These are phyloP conservation scores for Rhea pennata DNA, from an alignment of 2,113 vertebrate genomes.

Conservation along the genomic window DNA sequence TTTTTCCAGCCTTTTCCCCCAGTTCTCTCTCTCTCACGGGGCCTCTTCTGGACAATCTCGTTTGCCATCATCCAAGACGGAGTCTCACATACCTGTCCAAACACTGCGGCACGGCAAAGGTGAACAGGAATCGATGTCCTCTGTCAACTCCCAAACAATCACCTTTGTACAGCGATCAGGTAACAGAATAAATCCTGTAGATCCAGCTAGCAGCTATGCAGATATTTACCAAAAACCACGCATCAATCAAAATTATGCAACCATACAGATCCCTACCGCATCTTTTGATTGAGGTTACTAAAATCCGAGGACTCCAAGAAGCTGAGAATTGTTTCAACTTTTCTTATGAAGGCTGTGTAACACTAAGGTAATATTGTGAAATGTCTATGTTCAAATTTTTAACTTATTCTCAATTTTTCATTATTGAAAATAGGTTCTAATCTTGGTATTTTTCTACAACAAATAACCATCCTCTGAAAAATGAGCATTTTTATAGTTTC, in stretches of 20 bases:
- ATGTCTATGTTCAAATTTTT: neutral
- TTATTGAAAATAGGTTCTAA: neutral
- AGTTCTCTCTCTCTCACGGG: neutral
- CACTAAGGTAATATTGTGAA: neutral
- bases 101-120: accelerated
- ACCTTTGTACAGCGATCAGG: neutral
- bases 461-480: neutral
- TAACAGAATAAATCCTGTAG: neutral
- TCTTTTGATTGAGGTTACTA: neutral
- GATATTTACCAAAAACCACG: neutral
- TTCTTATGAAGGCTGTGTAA: neutral
- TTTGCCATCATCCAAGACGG: neutral
- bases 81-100: neutral
- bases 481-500: neutral
- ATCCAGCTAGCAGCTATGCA: neutral
- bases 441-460: neutral
- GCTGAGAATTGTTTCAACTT: neutral
- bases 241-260: neutral
- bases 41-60: neutral
- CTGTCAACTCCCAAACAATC: neutral
- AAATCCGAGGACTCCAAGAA: neutral
- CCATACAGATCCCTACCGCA: accelerated
- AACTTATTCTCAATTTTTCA: neutral
- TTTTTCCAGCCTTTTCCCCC: neutral
- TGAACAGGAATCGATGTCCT: neutral